A percentile compares a stretch with the other conserved stretches of the same genome.
phyloP scores from a whole-genome alignment of 2,888 invertebrate species.

The Chymomyza fuscimana region DNA sequence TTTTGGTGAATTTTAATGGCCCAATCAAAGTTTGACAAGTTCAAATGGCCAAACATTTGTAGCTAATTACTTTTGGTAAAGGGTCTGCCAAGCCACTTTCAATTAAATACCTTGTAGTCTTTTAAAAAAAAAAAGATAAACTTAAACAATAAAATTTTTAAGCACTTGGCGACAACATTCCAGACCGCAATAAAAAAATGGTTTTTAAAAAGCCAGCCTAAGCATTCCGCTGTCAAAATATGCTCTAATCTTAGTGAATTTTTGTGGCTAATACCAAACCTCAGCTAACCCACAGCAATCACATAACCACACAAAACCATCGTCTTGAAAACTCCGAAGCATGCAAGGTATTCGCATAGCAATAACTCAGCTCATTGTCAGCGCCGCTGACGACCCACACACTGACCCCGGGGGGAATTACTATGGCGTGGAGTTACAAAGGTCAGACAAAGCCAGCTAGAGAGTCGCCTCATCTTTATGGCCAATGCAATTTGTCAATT shows the following conservation, averaged over 20 bases:
- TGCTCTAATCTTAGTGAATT: background rate
- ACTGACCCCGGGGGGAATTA: conserved; percentile 46
- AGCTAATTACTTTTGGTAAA: no score
- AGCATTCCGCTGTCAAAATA: background rate
- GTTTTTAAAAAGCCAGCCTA: no score
- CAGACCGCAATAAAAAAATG: no score
- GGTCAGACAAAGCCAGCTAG: conserved; percentile 48
- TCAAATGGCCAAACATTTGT: no score
- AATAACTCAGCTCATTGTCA: conserved; percentile 68
- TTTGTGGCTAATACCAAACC: background rate
- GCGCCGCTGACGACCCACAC: conserved; percentile 56
- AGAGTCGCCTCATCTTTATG: conserved; percentile 21
- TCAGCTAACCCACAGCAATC: background rate
- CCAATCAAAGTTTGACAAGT: no score
- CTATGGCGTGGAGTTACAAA: conserved; percentile 6
- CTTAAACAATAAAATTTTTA: no score
- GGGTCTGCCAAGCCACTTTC: no score
- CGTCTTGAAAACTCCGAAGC: background rate
- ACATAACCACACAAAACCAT: background rate
- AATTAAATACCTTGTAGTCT: no score
- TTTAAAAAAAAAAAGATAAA: no score
- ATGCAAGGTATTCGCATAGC: conserved; percentile 30
- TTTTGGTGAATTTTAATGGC: no score
- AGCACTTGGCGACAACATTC: no score
- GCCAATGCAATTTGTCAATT: conserved; percentile 75